Evolutionary conservation across 1,140 invertebrate genomes (phyloP), one percentile per base, ranked within the genome.

Genomic region (Lasioglossum albipes): DNA sequence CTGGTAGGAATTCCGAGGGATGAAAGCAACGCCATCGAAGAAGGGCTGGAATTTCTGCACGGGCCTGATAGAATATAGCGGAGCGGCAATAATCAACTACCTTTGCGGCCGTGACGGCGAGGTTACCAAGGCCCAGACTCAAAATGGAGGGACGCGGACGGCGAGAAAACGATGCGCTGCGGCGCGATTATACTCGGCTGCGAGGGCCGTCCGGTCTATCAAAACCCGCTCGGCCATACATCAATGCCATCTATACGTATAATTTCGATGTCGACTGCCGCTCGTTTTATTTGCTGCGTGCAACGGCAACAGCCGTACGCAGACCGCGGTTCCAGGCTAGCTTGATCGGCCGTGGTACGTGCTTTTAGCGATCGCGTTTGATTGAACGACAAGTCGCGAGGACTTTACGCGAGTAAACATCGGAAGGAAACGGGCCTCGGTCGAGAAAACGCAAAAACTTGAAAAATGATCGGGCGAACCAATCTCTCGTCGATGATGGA

Each of bases 201-300:
- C 71, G 77, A 86, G 87, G 84, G 81, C 81, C 77, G 77, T 81
- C 74, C 80, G 84, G 75, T 90, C 88, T 90, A 91, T 91, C 90
- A 89, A 90, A 91, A 91, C 86, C 86, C 79, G 89, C 83, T 86
- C 74, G 81, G 81, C 88, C 84, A 90, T 91, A 89, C 85, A 90
- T 91, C 89, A 91, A 90, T 90, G 89, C 88, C 89, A 89, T 88
- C 87, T 90, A 88, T 89, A 89, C 87, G 86, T 90, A 87, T 91
- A 91, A 91, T 91, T 90, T 90, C 79, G 86, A 83, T 89, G 88
- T 88, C 84, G 88, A 89, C 80, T 89, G 84, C 49, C 74, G 77
- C 72, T 83, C 76, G 74, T 86, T 84, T 84, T 87, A 84, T 88
- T 87, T 79, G 73, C 62, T 72, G 78, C 80, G 73, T 64, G 75